These are phyloP conservation scores for Saccopteryx leptura DNA, from an alignment of 2,113 vertebrate species.

Conservation along the genomic window DNA sequence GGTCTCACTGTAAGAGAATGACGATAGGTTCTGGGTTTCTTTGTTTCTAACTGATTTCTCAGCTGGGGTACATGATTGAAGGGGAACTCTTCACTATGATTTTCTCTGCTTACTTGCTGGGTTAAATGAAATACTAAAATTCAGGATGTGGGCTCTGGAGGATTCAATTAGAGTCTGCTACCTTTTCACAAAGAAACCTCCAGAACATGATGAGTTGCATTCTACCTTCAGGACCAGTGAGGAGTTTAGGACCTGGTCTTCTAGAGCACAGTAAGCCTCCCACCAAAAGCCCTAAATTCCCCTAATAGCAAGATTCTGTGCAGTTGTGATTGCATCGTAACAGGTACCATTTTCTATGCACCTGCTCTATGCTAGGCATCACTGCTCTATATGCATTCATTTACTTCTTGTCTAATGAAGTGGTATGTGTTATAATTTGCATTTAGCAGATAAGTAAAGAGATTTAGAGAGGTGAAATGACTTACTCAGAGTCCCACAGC, in stretches of 20 bases:
- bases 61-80: slow-evolving; percentile 9
- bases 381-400: neutral
- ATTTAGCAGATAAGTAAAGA: slow-evolving; percentile 48
- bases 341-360: neutral
- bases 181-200: slow-evolving; percentile 45
- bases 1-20: neutral
- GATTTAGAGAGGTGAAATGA: neutral
- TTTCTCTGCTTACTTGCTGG: slow-evolving; percentile 27
- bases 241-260: neutral
- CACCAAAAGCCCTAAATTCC: neutral
- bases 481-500: neutral
- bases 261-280: neutral
- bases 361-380: neutral
- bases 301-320: neutral
- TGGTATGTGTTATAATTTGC: neutral
- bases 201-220: neutral
- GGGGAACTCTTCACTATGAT: neutral
- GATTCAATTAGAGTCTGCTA: neutral
- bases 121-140: slow-evolving; percentile 48
- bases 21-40: slow-evolving; percentile 65
- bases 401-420: neutral
- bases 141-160: neutral
- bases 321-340: neutral
- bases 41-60: slow-evolving; percentile 66
- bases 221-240: neutral